Percentiles rank a stretch among this genome's conserved stretches.
Evolutionary conservation across 23 tunicate species (phyloP).

Genomic region (Ascidia mentula): DNA sequence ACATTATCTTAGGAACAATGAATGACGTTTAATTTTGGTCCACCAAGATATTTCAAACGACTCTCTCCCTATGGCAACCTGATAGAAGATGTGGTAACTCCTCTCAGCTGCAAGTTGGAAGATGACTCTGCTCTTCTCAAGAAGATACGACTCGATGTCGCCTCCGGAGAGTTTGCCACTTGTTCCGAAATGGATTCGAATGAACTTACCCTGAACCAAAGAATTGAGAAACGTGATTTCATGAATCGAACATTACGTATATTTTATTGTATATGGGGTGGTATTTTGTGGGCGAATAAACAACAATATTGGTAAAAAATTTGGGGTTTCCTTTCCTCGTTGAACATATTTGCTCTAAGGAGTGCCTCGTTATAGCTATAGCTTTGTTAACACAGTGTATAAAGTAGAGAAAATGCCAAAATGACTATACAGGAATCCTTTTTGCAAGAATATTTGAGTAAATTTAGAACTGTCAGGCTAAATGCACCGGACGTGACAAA

Average conservation of each 20-base stretch:
- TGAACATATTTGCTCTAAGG: too few relatives aligned
- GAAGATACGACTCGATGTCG: constrained; percentile 92
- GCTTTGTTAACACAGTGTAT: too few relatives aligned
- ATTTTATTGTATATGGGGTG: neutral
- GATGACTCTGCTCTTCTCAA: constrained; percentile 94
- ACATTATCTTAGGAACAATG: constrained; percentile 48
- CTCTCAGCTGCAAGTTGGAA: constrained; percentile 92
- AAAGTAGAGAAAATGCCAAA: too few relatives aligned
- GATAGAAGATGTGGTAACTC: constrained; percentile 96
- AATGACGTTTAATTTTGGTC: neutral
- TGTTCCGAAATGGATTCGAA: constrained; percentile 98
- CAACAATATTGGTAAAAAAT: neutral
- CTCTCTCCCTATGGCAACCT: constrained; percentile 36
- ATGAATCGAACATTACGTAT: neutral
- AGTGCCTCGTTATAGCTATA: too few relatives aligned
- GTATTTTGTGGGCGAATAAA: neutral
- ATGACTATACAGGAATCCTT: too few relatives aligned
- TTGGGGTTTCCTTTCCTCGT: too few relatives aligned
- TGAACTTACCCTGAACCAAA: constrained; percentile 76
- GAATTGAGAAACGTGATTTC: neutral
- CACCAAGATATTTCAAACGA: neutral
- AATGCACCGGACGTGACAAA: too few relatives aligned
- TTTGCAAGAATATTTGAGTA: too few relatives aligned
- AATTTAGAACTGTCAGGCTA: too few relatives aligned
- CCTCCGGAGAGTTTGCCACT: constrained; percentile 98